Conservation (phyloP, 2,888 invertebrate genomes). For the Stratiomys singularior region DNA sequence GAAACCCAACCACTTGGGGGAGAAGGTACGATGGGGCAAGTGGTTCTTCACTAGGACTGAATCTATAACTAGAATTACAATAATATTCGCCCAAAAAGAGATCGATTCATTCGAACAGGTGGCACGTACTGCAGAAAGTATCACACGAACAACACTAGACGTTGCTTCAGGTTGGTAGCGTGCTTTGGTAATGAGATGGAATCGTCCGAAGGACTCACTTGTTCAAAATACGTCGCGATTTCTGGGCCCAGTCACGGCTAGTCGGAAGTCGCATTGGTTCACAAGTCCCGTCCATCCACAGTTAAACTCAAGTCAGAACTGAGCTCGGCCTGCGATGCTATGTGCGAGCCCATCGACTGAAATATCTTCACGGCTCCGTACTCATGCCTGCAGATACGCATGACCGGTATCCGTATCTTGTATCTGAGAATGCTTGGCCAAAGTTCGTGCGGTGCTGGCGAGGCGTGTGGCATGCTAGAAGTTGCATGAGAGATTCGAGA, state of each 20-base stretch:
- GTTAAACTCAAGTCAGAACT: slow-evolving; percentile 16
- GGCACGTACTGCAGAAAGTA: slow-evolving; percentile 6
- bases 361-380: background rate
- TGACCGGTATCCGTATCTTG: slow-evolving; percentile 31
- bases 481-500: slow-evolving; percentile 4
- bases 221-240: slow-evolving; percentile 5
- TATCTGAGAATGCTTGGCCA: slow-evolving; percentile 20
- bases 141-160: slow-evolving; percentile 6
- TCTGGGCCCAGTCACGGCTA: background rate
- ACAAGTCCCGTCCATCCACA: background rate
- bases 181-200: background rate
- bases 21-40: background rate
- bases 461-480: slow-evolving; percentile 7
- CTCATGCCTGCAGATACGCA: slow-evolving; percentile 19
- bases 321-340: background rate
- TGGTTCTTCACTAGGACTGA: background rate
- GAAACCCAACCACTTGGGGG: background rate
- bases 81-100: background rate
- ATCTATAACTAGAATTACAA: background rate
- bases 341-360: slow-evolving; percentile 15
- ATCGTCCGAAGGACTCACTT: slow-evolving; percentile 9
- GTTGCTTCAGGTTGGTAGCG: slow-evolving; percentile 6
- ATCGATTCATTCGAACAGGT: slow-evolving; percentile 38
- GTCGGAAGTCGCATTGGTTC: background rate
- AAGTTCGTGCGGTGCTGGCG: background rate